These are phyloP conservation scores for Platyrinchus mystaceus DNA, from an alignment of 2,797 vertebrate genomes.

Conservation along the genomic window DNA sequence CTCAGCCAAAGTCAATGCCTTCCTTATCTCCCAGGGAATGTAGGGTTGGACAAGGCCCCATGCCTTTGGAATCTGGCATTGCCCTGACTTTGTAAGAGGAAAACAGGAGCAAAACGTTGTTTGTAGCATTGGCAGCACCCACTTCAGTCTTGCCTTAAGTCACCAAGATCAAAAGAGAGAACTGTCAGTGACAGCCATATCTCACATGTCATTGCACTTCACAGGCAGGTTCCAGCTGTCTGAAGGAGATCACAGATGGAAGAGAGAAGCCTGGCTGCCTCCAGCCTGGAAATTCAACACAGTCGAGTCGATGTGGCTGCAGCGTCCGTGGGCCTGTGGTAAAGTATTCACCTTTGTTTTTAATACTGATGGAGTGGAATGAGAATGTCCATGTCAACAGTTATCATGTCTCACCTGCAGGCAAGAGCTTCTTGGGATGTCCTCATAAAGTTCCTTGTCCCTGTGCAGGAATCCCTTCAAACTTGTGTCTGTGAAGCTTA, in stretches of 20 bases:
- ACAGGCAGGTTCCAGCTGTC: not conserved
- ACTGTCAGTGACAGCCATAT: not conserved
- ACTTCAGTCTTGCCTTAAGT: not conserved
- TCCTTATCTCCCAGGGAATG: not conserved
- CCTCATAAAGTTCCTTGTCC: not conserved
- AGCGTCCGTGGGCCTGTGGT: accelerated
- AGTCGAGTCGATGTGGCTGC: accelerated
- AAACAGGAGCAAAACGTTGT: not conserved
- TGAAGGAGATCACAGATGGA: not conserved
- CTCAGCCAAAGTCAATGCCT: not conserved
- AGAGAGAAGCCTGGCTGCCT: not conserved
- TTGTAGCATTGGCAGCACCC: not conserved
- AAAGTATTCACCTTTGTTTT: not conserved
- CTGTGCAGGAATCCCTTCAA: not conserved
- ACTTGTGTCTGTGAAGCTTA: too few relatives aligned
- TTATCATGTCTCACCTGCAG: not conserved
- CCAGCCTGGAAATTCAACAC: not conserved
- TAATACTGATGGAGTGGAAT: not conserved
- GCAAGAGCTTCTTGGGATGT: not conserved
- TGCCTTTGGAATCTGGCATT: not conserved
- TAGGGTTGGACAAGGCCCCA: not conserved
- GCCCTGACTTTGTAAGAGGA: not conserved
- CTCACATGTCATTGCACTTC: not conserved
- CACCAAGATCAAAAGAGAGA: not conserved
- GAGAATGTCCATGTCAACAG: not conserved